Base-by-base conservation (phyloP, 1,140 invertebrate genomes). In the Orius insidiosus region DNA sequence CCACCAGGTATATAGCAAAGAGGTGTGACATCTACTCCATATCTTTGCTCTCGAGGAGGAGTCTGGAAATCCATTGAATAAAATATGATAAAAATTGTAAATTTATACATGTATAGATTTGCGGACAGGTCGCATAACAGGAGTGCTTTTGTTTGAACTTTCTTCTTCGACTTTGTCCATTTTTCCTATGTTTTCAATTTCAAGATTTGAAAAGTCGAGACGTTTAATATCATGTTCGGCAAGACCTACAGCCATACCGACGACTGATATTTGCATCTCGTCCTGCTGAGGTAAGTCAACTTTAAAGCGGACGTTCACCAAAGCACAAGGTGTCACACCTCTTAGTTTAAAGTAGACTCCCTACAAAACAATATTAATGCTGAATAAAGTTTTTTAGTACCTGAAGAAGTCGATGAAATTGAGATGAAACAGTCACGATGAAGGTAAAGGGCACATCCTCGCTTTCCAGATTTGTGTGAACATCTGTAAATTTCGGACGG, bases 341-440 rank as follows among this genome's bases (percentile, higher is more conserved):
- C 86, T 71, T 30, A 90, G 62, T 64, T 90, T 89, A 54, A 89
- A 89, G 60, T 77, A 89, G 16, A 92, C 72, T 45, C 76, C 78
- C 71, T 87, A 66, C 41, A 74, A 63, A 46, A 51, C 34, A 37
- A 45, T n/a, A n/a, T n/a, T n/a, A n/a, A n/a, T n/a, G n/a, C n/a
- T n/a, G n/a, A n/a, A n/a, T n/a, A n/a, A 38, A 19, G 10, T 7
- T 43, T 43, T 11, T 6, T 19, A 30, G 56, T 59, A 76, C 75
- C 65, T 74, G 73, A 43, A 78, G 60, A 19, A 79, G 60, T 49
- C 62, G 60, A 43, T 77, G 74, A 55, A 86, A 80, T 55, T 80
- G 72, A 9, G 49, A 46, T 34, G 52, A 69, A 0, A 72, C 65
- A 9, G 67, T 67, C 49, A 70, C 68, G 64, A 63, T 5, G 63